A percentile compares a stretch with the other conserved stretches of the same genome.
Evolutionary conservation across 2,888 invertebrate species (phyloP).

Genomic region (Frankliniella fusca): DNA sequence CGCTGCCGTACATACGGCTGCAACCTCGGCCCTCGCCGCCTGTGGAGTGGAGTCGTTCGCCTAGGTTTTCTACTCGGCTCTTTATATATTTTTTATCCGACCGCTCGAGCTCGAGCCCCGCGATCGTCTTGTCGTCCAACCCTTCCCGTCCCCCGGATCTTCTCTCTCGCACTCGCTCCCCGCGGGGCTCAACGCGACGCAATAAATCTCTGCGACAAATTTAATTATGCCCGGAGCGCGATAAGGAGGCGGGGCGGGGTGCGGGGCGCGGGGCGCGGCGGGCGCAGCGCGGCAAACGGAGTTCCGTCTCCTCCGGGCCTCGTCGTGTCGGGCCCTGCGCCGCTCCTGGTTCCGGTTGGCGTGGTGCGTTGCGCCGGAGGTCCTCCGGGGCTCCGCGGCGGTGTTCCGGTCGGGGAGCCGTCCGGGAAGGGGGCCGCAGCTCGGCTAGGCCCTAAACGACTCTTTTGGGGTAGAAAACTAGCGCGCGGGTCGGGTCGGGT

Average conservation of each 20-base stretch:
- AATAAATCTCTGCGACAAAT: slow-evolving; percentile 57
- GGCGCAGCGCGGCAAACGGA: neutral
- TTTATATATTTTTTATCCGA: no score
- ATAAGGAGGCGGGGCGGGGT: slow-evolving; percentile 44
- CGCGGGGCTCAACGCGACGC: slow-evolving; percentile 38
- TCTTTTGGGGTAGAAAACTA: slow-evolving; percentile 25
- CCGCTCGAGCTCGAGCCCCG: no score
- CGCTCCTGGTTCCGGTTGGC: slow-evolving; percentile 8
- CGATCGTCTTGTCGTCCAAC: neutral
- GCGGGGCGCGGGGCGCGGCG: neutral
- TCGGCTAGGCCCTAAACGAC: neutral
- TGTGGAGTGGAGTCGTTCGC: no score
- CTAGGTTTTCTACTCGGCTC: no score
- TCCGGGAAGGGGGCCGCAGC: neutral
- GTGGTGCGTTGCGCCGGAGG: neutral
- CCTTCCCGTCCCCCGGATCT: neutral
- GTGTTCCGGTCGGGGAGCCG: neutral
- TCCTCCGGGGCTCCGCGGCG: neutral
- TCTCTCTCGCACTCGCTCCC: neutral
- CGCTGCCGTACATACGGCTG: no score
- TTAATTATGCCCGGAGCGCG: slow-evolving; percentile 57
- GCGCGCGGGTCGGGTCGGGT: neutral
- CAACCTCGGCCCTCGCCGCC: no score
- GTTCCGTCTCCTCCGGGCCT: neutral
- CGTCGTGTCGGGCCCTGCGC: neutral